Percentiles rank a stretch among this genome's conserved stretches.
Evolutionary conservation across 92 coral and sea anemone genomes (phyloP).

Genomic region (Meandrina meandrites): DNA sequence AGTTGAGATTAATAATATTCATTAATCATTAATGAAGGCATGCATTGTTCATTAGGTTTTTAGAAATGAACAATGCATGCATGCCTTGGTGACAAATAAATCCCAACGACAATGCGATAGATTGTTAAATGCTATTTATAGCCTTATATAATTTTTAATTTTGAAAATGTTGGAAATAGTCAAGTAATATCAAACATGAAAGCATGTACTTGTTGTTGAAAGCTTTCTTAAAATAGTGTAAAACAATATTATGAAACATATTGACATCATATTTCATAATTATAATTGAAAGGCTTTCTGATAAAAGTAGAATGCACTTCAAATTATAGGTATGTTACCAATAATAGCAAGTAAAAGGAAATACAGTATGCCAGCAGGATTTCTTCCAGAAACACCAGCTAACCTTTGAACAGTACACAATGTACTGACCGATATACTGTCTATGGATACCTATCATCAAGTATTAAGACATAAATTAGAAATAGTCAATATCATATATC

Average conservation of each 20-base stretch:
- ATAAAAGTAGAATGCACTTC: not conserved
- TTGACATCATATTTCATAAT: no score
- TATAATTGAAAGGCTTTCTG: not conserved
- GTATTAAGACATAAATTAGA: not conserved
- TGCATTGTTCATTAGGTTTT: no score
- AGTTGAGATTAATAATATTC: no score
- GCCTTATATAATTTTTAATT: no score
- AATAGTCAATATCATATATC: constrained; percentile 8
- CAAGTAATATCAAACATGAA: not conserved
- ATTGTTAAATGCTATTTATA: no score
- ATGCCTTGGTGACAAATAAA: no score
- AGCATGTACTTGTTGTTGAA: not conserved
- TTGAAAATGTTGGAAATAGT: not conserved
- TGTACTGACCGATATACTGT: not conserved
- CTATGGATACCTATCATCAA: no score
- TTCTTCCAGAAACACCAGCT: not conserved
- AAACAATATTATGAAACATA: not conserved
- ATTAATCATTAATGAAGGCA: no score
- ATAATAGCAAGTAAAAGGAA: not conserved
- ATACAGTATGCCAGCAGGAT: not conserved
- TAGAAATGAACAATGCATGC: not conserved
- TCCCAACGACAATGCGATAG: no score
- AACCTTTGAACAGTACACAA: not conserved
- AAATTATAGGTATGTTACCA: not conserved
- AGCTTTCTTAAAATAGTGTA: not conserved